These are phyloP conservation scores for Agriopis aurantiaria DNA, from an alignment of 2,888 invertebrate genomes.

Conservation along the genomic window DNA sequence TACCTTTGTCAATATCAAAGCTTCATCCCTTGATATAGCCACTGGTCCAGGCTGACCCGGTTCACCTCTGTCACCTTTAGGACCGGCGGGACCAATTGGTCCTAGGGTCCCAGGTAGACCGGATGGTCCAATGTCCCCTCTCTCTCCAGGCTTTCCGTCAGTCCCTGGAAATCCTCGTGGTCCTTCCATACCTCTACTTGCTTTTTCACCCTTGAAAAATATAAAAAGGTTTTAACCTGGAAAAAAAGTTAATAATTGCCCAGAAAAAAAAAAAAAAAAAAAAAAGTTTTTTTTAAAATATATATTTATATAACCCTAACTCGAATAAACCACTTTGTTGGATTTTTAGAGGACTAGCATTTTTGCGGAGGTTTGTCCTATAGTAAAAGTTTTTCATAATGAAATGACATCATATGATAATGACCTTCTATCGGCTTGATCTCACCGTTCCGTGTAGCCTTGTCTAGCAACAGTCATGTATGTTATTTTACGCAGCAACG, in stretches of 20 bases:
- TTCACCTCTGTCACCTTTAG: slow-evolving; percentile 90
- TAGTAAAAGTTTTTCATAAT: too few relatives aligned
- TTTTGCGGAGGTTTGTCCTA: too few relatives aligned
- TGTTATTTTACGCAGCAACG: slow-evolving; percentile 6
- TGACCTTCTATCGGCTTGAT: too few relatives aligned
- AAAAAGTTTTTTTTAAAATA: too few relatives aligned
- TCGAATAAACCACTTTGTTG: neutral
- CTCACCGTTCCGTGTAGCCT: neutral
- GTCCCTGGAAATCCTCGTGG: slow-evolving; percentile 89
- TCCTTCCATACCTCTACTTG: slow-evolving; percentile 88
- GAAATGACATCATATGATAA: too few relatives aligned
- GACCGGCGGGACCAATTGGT: slow-evolving; percentile 87
- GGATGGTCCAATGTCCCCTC: slow-evolving; percentile 90
- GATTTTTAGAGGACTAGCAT: too few relatives aligned
- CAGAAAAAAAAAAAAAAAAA: too few relatives aligned
- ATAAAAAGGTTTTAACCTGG: neutral
- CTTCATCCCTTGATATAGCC: slow-evolving; percentile 87
- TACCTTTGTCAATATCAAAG: slow-evolving; percentile 87
- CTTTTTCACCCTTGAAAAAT: slow-evolving; percentile 86
- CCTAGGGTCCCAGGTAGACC: slow-evolving; percentile 91
- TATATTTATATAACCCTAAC: neutral
- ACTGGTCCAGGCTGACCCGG: slow-evolving; percentile 90
- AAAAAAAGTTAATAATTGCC: too few relatives aligned
- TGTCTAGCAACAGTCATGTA: neutral
- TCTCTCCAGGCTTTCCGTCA: slow-evolving; percentile 88